Evolutionary conservation across 2,113 vertebrate species (phyloP).

Genomic region (Vireo altiloquus): DNA sequence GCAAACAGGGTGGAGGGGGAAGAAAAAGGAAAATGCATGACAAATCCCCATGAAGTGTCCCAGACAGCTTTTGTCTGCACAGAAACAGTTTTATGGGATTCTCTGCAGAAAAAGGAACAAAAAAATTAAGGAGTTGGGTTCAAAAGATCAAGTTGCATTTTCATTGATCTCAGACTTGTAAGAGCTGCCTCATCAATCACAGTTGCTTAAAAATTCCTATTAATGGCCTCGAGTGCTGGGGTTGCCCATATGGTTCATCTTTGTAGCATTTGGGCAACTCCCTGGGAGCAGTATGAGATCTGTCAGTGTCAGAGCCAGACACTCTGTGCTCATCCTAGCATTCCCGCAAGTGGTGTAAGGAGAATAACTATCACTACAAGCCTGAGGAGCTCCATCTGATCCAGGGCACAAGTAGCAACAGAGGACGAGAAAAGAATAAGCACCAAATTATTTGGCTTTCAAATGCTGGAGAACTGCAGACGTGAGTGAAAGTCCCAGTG

Average conservation of each 20-base stretch:
- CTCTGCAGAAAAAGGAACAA: conserved; percentile 65
- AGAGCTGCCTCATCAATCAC: conserved; percentile 78
- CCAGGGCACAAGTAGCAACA: not conserved
- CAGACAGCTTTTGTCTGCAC: conserved; percentile 73
- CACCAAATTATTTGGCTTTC: not conserved
- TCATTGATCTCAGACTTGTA: conserved; percentile 82
- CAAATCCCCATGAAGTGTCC: conserved; percentile 51
- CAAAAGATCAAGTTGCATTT: conserved; percentile 80
- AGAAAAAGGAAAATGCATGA: conserved; percentile 60
- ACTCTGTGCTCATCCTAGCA: not conserved
- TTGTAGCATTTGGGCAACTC: conserved; percentile 77
- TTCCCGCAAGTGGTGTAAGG: not conserved
- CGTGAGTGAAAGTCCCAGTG: not conserved
- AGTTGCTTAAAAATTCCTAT: conserved; percentile 76
- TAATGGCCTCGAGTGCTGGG: conserved; percentile 67
- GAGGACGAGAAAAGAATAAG: not conserved
- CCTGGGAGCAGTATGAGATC: conserved; percentile 69
- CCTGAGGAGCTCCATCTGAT: not conserved
- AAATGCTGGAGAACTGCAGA: not conserved
- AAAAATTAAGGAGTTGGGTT: conserved; percentile 72
- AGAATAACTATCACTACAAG: not conserved
- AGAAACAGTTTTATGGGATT: conserved; percentile 63
- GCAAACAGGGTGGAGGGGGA: not conserved
- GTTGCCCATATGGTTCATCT: conserved; percentile 78
- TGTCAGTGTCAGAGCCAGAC: conserved; percentile 70